Conservation (phyloP, 2,888 invertebrate species). For the Lycia hirtaria region DNA sequence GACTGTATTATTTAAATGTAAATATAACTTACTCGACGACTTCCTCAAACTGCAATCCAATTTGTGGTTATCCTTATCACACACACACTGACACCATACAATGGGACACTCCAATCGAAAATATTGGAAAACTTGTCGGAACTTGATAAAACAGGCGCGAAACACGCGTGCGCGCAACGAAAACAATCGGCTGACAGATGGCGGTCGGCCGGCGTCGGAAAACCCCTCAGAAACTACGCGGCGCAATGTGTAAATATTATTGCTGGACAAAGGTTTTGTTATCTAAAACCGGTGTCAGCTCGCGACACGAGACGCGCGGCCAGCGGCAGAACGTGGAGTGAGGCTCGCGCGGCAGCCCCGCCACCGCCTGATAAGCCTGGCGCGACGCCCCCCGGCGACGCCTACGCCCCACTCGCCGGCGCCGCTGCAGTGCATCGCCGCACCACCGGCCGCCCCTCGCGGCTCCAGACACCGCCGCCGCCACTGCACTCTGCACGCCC, state of each 20-base stretch:
- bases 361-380: slow-evolving; percentile 84
- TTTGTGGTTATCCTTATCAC: slow-evolving; percentile 30
- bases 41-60: slow-evolving; percentile 79
- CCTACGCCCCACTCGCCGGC: slow-evolving; percentile 83
- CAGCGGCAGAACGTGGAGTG: slow-evolving; percentile 79
- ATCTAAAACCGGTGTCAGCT: slow-evolving; percentile 79
- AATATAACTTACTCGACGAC: slow-evolving; percentile 59
- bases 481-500: slow-evolving; percentile 49
- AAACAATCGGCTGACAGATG: slow-evolving; percentile 78
- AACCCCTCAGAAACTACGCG: slow-evolving; percentile 81
- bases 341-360: slow-evolving; percentile 83
- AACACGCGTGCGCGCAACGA: slow-evolving; percentile 77
- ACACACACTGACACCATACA: slow-evolving; percentile 62
- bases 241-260: slow-evolving; percentile 80
- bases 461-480: slow-evolving; percentile 59
- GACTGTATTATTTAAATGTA: slow-evolving; percentile 21
- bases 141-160: slow-evolving; percentile 72
- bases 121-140: slow-evolving; percentile 72
- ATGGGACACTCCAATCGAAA: slow-evolving; percentile 56
- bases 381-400: slow-evolving; percentile 85
- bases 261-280: slow-evolving; percentile 85
- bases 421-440: slow-evolving; percentile 72
- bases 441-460: slow-evolving; percentile 79
- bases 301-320: slow-evolving; percentile 74
- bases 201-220: slow-evolving; percentile 74